Percentiles rank a stretch among this genome's conserved stretches.
These are phyloP conservation scores for Tenthredo amoena DNA, from an alignment of 2,888 invertebrate species.

Conservation along the genomic window DNA sequence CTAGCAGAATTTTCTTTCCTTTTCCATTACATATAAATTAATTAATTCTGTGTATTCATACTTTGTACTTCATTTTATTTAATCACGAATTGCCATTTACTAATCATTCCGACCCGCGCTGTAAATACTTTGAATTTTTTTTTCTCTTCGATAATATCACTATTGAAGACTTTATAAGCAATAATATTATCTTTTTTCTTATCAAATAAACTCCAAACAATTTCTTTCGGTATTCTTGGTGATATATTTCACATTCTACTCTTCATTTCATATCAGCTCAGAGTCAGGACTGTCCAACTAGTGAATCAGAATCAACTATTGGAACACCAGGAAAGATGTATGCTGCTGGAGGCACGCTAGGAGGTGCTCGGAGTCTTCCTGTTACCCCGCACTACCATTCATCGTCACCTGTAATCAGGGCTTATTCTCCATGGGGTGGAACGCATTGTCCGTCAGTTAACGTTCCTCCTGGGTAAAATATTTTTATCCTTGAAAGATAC, in stretches of 20 bases:
- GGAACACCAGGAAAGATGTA: constrained; percentile 74
- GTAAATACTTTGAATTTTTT: constrained; percentile 28
- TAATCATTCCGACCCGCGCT: background rate
- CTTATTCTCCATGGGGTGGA: constrained; percentile 71
- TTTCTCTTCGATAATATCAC: background rate
- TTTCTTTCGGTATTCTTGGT: constrained; percentile 48
- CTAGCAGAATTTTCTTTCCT: background rate
- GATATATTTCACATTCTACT: background rate
- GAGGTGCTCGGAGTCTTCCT: constrained; percentile 73
- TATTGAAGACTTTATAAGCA: background rate
- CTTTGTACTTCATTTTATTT: background rate
- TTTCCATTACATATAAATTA: background rate
- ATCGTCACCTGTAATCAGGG: constrained; percentile 71
- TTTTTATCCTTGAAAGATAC: background rate
- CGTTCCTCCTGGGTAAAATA: constrained; percentile 66
- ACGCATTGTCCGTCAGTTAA: constrained; percentile 69
- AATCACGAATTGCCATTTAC: background rate
- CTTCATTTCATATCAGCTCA: constrained; percentile 41
- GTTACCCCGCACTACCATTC: constrained; percentile 74
- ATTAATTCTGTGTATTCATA: background rate
- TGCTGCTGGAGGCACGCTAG: constrained; percentile 68
- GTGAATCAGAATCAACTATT: constrained; percentile 69
- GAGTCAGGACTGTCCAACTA: constrained; percentile 66
- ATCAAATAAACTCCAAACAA: background rate
- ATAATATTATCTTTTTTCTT: background rate